Base-by-base conservation (phyloP, 2,113 vertebrate species). In the Sminthopsis crassicaudata region DNA sequence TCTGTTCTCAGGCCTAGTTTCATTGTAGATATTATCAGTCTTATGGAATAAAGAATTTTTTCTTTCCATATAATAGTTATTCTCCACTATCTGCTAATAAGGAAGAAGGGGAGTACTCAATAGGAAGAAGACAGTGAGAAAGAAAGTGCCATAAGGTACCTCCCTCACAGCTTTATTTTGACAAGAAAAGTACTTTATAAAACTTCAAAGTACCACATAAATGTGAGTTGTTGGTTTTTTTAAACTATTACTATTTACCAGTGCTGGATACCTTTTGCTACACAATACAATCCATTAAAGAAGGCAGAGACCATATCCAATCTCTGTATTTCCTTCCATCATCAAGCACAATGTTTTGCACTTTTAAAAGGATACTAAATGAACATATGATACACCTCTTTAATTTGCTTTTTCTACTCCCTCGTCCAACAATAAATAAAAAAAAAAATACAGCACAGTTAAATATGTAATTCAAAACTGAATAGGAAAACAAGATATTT, bases 391-490 rank as follows among this genome's bases (percentile, higher is more conserved):
- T 4, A 36, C n/a, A 36, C 36, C 60, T 76, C 60, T 84, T 42
- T 84, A 42, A 84, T 84, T n/a, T 84, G n/a, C n/a, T 8, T 94
- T 90, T 89, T 76, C 90, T 91, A 95, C 30, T 92, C 51, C 30
- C 8, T 90, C 54, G 53, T 42, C n/a, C 16, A 76, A 76, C 14
- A 76, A 76, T 7, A 48, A 48, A 48, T 48, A 3, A 48, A 48
- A 48, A 48, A 48, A 48, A 48, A 48, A 7, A 48, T 48, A 48
- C 48, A 48, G 48, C 6, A 48, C 48, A 48, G 48, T 48, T 48
- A 48, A 48, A 7, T 48, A 51, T 51, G 8, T 51, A 90, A 91
- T 10, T 95, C 92, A 95, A 90, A 95, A 91, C 23, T 36, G 27
- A 90, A 93, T 76, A 52, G n/a, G 16, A 46, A 90, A 89, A 93